These are phyloP conservation scores for Lathronympha strigana DNA, from an alignment of 2,888 invertebrate species.

Conservation along the genomic window DNA sequence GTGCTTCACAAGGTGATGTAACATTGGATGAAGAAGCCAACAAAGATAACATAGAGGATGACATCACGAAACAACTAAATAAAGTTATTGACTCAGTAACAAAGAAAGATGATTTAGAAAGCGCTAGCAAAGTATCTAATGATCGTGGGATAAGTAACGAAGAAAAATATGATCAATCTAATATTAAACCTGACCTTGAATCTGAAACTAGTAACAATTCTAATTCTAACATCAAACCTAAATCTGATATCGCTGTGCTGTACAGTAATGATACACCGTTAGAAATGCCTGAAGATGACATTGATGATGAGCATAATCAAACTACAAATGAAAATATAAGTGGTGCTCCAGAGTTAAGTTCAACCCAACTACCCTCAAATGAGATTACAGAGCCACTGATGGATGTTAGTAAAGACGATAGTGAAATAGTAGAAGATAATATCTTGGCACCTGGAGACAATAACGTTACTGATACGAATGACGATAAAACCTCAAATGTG, in stretches of 20 bases:
- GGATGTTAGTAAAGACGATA: not conserved
- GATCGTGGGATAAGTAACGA: not conserved
- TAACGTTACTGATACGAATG: slow-evolving; percentile 15
- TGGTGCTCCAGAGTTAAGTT: not conserved
- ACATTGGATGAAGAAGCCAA: slow-evolving; percentile 9
- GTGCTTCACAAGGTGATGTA: slow-evolving; percentile 1
- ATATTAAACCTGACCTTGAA: not conserved
- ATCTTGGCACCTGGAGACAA: not conserved
- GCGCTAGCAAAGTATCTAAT: not conserved
- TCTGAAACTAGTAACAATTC: not conserved
- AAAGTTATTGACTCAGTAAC: not conserved
- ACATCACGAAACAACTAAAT: slow-evolving; percentile 26
- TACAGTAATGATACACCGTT: slow-evolving; percentile 11
- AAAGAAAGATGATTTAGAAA: not conserved
- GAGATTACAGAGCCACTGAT: not conserved
- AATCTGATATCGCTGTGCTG: slow-evolving; percentile 12
- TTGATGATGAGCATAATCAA: slow-evolving; percentile 5
- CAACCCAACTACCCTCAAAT: not conserved
- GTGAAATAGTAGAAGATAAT: not conserved
- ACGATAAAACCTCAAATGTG: slow-evolving; percentile 44
- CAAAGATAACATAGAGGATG: slow-evolving; percentile 12
- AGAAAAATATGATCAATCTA: not conserved
- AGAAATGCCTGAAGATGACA: slow-evolving; percentile 1
- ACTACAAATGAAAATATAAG: not conserved
- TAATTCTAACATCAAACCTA: not conserved